Evolutionary conservation across 2,888 invertebrate genomes (phyloP).

Genomic region (Stegana nigrithorax): DNA sequence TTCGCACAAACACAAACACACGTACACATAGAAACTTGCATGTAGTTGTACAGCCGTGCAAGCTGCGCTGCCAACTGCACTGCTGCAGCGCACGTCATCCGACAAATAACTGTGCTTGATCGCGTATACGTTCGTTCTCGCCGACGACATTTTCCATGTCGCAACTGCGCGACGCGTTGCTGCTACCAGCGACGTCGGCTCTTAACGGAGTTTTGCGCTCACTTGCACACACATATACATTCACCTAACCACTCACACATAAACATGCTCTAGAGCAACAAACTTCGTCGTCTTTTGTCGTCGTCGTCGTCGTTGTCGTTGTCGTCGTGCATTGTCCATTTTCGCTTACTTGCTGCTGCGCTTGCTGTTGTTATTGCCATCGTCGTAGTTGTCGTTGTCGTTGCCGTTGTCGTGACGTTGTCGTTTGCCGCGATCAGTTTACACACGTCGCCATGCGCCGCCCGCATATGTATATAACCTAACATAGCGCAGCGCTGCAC

Average conservation of each 20-base stretch:
- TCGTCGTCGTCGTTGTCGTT: not conserved
- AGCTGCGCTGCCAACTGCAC: not conserved
- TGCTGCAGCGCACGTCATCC: not conserved
- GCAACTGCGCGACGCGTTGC: not conserved
- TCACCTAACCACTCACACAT: too few species aligned
- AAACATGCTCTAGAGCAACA: not conserved
- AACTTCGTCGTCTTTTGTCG: not conserved
- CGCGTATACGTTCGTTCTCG: not conserved
- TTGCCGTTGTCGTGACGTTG: slow-evolving; percentile 25
- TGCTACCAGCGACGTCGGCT: not conserved
- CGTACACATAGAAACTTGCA: not conserved
- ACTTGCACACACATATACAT: too few species aligned
- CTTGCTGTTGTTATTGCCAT: not conserved
- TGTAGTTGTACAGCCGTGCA: too few species aligned
- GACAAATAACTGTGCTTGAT: slow-evolving; percentile 11
- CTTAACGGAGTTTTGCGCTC: not conserved
- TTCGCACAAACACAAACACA: not conserved
- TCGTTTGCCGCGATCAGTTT: slow-evolving; percentile 37
- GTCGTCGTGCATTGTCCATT: not conserved
- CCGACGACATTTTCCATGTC: not conserved
- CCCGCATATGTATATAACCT: not conserved
- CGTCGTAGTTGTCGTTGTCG: not conserved
- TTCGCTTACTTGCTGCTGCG: too few species aligned
- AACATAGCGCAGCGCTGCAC: too few species aligned
- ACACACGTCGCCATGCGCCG: slow-evolving; percentile 1